phyloP scores from a whole-genome alignment of 2,113 vertebrate species.

The Psittacara wagleri region DNA sequence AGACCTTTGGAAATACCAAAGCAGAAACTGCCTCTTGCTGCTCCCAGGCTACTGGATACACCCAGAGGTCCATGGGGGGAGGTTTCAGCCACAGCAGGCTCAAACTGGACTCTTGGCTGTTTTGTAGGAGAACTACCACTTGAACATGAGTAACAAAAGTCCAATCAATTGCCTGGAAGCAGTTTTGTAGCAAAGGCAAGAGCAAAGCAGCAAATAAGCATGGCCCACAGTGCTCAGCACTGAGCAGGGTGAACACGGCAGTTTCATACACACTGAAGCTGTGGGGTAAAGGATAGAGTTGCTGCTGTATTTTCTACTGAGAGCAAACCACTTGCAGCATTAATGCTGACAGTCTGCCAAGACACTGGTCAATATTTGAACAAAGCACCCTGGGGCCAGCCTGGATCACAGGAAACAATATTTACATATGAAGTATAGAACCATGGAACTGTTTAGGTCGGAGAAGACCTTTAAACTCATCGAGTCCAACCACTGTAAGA shows the following conservation, averaged over 20 bases:
- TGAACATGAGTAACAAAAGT: neutral
- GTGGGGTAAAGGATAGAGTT: neutral
- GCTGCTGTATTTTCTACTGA: neutral
- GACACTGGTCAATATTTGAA: neutral
- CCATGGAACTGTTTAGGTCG: neutral
- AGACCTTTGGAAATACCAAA: neutral
- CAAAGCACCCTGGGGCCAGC: neutral
- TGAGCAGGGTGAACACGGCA: neutral
- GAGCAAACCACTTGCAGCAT: neutral
- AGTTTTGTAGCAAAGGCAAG: neutral
- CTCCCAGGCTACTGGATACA: neutral
- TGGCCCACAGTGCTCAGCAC: neutral
- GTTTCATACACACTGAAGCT: neutral
- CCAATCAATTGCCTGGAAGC: neutral
- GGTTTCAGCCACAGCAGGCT: neutral
- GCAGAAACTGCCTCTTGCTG: neutral
- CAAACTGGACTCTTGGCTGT: neutral
- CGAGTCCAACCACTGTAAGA: neutral
- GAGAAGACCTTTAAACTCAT: neutral
- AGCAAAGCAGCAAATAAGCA: neutral
- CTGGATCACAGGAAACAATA: neutral
- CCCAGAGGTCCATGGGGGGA: neutral
- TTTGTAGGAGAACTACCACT: neutral
- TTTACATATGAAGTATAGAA: neutral
- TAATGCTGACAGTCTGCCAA: neutral